Evolutionary conservation across 2,888 invertebrate genomes (phyloP).

Genomic region (Lamellibrachia columna): DNA sequence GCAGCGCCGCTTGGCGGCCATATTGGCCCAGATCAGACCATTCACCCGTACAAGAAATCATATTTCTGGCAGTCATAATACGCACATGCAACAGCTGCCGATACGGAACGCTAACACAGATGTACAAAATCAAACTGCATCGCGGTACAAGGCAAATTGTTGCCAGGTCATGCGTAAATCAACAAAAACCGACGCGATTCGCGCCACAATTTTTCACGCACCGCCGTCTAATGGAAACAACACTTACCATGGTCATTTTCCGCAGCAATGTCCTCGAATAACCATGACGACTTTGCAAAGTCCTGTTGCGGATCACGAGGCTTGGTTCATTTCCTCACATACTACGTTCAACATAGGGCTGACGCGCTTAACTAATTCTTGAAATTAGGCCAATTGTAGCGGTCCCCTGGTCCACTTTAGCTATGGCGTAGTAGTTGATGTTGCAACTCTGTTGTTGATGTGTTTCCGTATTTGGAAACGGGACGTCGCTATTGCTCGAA

Average conservation of each 20-base stretch:
- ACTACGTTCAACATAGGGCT: constrained; percentile 4
- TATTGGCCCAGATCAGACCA: constrained; percentile 12
- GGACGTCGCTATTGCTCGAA: neutral
- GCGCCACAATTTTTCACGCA: constrained; percentile 13
- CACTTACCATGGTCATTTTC: constrained; percentile 16
- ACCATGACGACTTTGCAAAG: constrained; percentile 10
- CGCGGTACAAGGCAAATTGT: neutral
- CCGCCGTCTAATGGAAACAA: neutral
- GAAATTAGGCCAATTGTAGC: constrained; percentile 16
- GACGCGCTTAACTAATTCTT: constrained; percentile 16
- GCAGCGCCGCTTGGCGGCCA: constrained; percentile 12
- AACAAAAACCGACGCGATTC: neutral
- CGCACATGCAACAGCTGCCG: neutral
- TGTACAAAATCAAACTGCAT: neutral
- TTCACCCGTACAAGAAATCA: neutral
- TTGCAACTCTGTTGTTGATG: constrained; percentile 12
- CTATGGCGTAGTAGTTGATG: constrained; percentile 16
- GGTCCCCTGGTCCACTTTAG: constrained; percentile 16
- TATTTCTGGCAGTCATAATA: neutral
- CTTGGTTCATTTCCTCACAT: constrained; percentile 11
- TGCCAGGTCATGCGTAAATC: neutral
- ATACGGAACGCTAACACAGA: neutral
- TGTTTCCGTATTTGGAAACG: constrained; percentile 12
- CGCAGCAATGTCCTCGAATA: constrained; percentile 9
- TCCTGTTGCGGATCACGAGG: constrained; percentile 4